Percentiles rank a stretch among this genome's conserved stretches.
These are phyloP conservation scores for Xylota sylvarum DNA, from an alignment of 2,888 invertebrate genomes.

Conservation along the genomic window DNA sequence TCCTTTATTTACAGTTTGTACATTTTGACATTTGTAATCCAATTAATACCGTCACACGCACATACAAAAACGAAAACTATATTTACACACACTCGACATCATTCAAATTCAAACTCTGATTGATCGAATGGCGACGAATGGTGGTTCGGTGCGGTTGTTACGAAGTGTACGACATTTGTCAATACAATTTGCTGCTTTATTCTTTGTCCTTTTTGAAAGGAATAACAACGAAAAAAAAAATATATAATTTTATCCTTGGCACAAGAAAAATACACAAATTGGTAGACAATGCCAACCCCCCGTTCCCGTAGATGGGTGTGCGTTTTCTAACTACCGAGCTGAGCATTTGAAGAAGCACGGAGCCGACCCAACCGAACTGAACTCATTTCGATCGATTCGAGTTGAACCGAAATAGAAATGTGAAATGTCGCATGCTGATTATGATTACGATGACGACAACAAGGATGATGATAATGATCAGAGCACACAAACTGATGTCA, in stretches of 20 bases:
- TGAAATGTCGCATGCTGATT: conserved; percentile 42
- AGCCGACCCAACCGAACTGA: background rate
- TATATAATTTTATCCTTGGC: conserved; percentile 23
- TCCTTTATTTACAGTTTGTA: background rate
- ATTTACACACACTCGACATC: conserved; percentile 7
- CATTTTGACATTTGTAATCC: conserved; percentile 9
- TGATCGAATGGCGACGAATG: conserved; percentile 23
- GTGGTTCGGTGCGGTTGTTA: background rate
- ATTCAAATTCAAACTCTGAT: conserved; percentile 20
- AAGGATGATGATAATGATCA: conserved; percentile 29
- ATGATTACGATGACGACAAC: conserved; percentile 15
- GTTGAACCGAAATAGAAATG: conserved; percentile 43
- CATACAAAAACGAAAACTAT: conserved; percentile 15
- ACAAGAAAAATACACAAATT: conserved; percentile 31
- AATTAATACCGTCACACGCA: conserved; percentile 6
- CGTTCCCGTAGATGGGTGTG: background rate
- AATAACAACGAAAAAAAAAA: conserved; percentile 10
- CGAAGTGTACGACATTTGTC: conserved; percentile 37
- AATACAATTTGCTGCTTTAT: conserved; percentile 41
- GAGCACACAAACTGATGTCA: conserved; percentile 21
- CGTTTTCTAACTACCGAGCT: background rate
- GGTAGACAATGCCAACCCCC: conserved; percentile 24
- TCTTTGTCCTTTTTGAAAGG: conserved; percentile 11
- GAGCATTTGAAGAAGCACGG: background rate
- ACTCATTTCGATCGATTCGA: conserved; percentile 32